phyloP scores from a whole-genome alignment of 2,888 invertebrate genomes.

The Zele albiditarsus region DNA sequence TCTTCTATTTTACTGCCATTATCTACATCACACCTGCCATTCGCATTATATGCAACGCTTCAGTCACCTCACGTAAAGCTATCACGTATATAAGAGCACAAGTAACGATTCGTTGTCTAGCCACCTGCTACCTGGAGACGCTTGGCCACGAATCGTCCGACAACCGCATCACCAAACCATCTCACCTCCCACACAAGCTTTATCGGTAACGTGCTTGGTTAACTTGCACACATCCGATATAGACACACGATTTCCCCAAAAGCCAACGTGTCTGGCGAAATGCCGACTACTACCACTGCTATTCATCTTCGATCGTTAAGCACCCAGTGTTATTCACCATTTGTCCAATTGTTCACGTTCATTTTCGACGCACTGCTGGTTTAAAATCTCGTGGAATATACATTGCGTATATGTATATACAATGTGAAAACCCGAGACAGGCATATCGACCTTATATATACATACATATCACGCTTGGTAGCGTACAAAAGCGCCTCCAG shows the following conservation, averaged over 20 bases:
- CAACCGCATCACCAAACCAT: conserved; percentile 21
- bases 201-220: conserved; percentile 50
- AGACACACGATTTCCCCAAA: conserved; percentile 30
- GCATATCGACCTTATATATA: background rate
- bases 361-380: background rate
- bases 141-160: conserved; percentile 37
- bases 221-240: conserved; percentile 7
- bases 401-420: background rate
- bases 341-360: background rate
- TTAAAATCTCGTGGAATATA: background rate
- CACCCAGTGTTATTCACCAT: background rate
- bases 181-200: conserved; percentile 41
- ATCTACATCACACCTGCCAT: background rate
- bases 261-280: conserved; percentile 35
- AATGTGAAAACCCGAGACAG: background rate
- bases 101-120: conserved; percentile 49
- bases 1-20: conserved; percentile 25
- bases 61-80: conserved; percentile 25
- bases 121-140: conserved; percentile 44
- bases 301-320: background rate
- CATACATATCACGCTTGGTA: conserved; percentile 4
- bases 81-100: conserved; percentile 35
- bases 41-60: conserved; percentile 29
- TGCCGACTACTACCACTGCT: conserved; percentile 13
- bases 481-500: conserved; percentile 9